phyloP scores from a whole-genome alignment of 2,888 invertebrate species.

The Phymatocera aterrima region DNA sequence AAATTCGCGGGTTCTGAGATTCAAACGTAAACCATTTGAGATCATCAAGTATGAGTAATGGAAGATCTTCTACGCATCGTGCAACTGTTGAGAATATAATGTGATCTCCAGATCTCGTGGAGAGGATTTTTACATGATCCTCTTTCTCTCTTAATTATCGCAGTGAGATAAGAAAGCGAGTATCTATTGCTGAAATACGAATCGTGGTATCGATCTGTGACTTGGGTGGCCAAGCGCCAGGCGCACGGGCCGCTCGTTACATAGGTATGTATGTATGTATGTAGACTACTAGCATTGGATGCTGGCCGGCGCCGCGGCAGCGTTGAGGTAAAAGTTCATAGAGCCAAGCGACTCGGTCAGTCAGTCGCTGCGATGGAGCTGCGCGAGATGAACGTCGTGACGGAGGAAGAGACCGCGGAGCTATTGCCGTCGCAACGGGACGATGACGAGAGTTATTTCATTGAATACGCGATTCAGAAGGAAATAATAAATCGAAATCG shows the following conservation, averaged over 20 bases:
- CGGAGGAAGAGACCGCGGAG: slow-evolving; percentile 65
- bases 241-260: slow-evolving; percentile 17
- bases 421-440: slow-evolving; percentile 62
- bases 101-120: background rate
- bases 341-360: background rate
- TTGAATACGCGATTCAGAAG: slow-evolving; percentile 68
- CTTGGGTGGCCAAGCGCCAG: slow-evolving; percentile 28
- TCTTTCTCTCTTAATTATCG: background rate
- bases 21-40: background rate
- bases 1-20: too few relatives aligned
- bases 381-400: slow-evolving; percentile 63
- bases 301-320: slow-evolving; percentile 12
- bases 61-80: background rate
- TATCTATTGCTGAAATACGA: slow-evolving; percentile 20
- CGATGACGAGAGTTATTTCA: slow-evolving; percentile 67
- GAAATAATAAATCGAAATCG: slow-evolving; percentile 69
- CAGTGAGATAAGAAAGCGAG: background rate
- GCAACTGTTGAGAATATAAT: too few relatives aligned
- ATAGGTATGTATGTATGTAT: too few relatives aligned
- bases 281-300: slow-evolving; percentile 26
- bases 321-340: slow-evolving; percentile 13
- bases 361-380: slow-evolving; percentile 61
- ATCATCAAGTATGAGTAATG: background rate
- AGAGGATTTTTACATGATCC: background rate
- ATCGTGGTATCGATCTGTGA: slow-evolving; percentile 36